These are phyloP conservation scores for Planiliza haematocheilus DNA, from an alignment of 2,113 vertebrate genomes.

Conservation along the genomic window DNA sequence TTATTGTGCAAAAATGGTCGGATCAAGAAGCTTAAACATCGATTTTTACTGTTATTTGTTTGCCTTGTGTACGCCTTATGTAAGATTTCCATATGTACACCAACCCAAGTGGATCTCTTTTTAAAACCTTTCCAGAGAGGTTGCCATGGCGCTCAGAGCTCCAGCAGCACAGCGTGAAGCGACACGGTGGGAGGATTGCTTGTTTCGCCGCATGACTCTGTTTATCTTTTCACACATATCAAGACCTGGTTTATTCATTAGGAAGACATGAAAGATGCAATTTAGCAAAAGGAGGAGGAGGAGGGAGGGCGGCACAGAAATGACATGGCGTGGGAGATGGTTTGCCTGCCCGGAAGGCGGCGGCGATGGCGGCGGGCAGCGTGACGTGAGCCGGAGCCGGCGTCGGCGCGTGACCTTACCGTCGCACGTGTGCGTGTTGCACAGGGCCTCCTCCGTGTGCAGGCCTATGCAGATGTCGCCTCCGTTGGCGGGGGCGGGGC, in stretches of 20 bases:
- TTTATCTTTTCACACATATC: slow-evolving; percentile 38
- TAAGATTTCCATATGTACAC: slow-evolving; percentile 4
- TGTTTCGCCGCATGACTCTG: slow-evolving; percentile 38
- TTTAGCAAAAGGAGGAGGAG: slow-evolving; percentile 17
- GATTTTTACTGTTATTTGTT: neutral
- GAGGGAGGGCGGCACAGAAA: slow-evolving; percentile 21
- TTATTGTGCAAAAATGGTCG: too few species aligned
- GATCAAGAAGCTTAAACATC: too few species aligned
- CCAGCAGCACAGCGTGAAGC: slow-evolving; percentile 19
- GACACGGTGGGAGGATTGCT: slow-evolving; percentile 8
- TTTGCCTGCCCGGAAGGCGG: neutral
- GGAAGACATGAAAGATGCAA: slow-evolving; percentile 41
- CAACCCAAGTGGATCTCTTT: slow-evolving; percentile 7
- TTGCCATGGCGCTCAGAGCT: slow-evolving; percentile 40
- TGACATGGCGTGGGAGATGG: slow-evolving; percentile 9
- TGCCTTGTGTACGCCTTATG: neutral
- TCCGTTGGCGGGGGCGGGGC: slow-evolving; percentile 85
- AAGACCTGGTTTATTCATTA: slow-evolving; percentile 49
- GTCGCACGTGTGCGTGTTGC: slow-evolving; percentile 94
- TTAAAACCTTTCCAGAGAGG: slow-evolving; percentile 22
- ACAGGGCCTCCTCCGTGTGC: slow-evolving; percentile 97
- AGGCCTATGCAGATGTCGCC: slow-evolving; percentile 98
- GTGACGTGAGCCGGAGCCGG: neutral
- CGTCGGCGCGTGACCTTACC: slow-evolving; percentile 80
- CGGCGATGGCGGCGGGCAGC: neutral